Evolutionary conservation across 2,888 invertebrate species (phyloP).

Genomic region (Meteorus colon): DNA sequence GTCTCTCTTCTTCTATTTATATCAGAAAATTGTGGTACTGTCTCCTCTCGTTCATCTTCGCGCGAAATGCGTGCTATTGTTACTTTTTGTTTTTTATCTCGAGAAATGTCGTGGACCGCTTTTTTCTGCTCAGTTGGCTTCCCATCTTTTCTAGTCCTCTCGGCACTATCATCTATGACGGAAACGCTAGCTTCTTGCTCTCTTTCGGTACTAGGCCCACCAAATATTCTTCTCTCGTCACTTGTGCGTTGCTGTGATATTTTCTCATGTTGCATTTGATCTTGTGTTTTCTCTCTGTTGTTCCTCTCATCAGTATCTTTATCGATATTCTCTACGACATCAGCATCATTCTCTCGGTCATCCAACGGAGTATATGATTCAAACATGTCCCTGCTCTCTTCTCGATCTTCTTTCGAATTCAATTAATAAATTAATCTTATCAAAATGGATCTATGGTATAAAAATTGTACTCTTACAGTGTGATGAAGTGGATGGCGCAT

Average conservation of each 20-base stretch:
- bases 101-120: no score
- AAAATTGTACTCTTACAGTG: conserved; percentile 1
- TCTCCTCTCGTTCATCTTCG: background rate
- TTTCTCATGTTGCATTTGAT: background rate
- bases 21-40: no score
- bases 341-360: background rate
- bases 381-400: background rate
- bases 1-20: no score
- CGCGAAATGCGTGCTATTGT: background rate
- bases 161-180: background rate
- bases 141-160: no score
- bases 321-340: background rate
- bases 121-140: no score
- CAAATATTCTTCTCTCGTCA: background rate
- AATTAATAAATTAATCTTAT: conserved; percentile 11
- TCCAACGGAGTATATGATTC: background rate
- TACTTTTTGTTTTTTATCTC: background rate
- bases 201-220: no score
- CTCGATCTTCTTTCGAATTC: conserved; percentile 3
- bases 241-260: background rate
- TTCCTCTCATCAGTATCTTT: background rate
- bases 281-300: background rate
- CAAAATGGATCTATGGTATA: background rate
- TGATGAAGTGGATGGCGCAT: background rate
- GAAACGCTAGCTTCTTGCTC: background rate